Conservation (phyloP, 2,888 invertebrate genomes). For the Alitta virens region DNA sequence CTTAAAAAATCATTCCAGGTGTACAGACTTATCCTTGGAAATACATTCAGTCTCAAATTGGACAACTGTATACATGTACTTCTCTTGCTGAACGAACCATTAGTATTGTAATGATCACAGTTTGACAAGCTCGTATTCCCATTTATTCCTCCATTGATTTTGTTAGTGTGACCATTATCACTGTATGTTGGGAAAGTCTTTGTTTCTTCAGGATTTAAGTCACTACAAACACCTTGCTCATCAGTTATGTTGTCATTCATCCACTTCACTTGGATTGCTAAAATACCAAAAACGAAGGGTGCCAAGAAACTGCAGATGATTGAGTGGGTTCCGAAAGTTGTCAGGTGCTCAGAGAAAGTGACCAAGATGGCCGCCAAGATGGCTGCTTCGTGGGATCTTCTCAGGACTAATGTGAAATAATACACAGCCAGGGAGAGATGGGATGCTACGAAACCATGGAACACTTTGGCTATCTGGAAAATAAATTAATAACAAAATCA, state of each 20-base stretch:
- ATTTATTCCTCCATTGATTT: too few relatives aligned
- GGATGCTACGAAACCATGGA: conserved; percentile 14
- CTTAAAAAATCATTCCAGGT: too few relatives aligned
- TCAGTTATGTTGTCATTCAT: not conserved
- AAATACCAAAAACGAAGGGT: conserved; percentile 32
- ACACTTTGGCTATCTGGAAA: conserved; percentile 12
- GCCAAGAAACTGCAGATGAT: conserved; percentile 42
- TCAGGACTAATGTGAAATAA: conserved; percentile 30
- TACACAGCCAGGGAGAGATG: conserved; percentile 36
- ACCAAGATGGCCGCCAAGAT: conserved; percentile 35
- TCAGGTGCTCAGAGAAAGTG: conserved; percentile 33
- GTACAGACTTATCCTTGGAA: too few relatives aligned
- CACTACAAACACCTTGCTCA: not conserved
- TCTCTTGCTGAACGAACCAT: too few relatives aligned
- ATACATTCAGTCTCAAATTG: too few relatives aligned
- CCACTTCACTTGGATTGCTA: conserved; percentile 2
- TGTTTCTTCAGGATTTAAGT: too few relatives aligned
- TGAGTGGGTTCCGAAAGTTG: conserved; percentile 43
- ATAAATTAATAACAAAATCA: not conserved
- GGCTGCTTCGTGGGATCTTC: conserved; percentile 31
- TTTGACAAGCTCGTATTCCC: too few relatives aligned
- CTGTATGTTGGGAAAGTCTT: not conserved
- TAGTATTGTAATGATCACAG: too few relatives aligned
- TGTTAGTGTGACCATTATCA: not conserved
- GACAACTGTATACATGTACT: too few relatives aligned